Base-by-base conservation (phyloP, 2,113 vertebrate genomes). In the Colistium nudipinnis region DNA sequence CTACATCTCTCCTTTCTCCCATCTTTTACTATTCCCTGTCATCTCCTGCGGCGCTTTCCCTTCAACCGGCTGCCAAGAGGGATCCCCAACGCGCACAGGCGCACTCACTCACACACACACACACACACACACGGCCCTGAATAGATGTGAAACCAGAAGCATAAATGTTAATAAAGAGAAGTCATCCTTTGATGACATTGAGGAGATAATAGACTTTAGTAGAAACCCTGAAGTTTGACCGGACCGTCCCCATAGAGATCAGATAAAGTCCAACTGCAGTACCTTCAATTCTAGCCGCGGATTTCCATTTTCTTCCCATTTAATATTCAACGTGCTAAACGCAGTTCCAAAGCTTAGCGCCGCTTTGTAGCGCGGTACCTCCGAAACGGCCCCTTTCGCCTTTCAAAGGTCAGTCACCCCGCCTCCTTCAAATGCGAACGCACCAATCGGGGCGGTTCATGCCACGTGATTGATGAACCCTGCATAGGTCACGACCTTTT, bases 401-500 rank as follows among this genome's bases (percentile, higher is more conserved):
- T 69, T 62, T 36, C 33, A 83, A 90, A 91, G 88, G 86, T 85
- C 78, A 87, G 13, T 55, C 63, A n/a, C n/a, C 24, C 70, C 47
- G n/a, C 79, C 80, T 54, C 5, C 53, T 77, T 73, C 76, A 84
- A 84, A 75, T 45, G 78, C 67, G 64, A 81, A 60, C 10, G 39
- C 60, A 60, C 87, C 74, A 79, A 80, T 88, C 78, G 57, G 76
- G 69, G 33, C 30, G 24, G 39, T 57, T 66, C 45, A 33, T 61
- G 31, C 36, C 39, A 13, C 70, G 76, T 84, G 78, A 89, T 84
- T 88, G 73, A 89, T 88, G 85, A 67, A 63, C 65, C 51, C 44
- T 48, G 51, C 70, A 78, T 80, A 81, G 87, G 87, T 87, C 80
- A 20, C 28, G 73, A 82, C 87, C 85, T 88, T 88, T 89, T 74